Conservation (phyloP, 2,797 vertebrate genomes). For the Enteromius fasciolatus region DNA sequence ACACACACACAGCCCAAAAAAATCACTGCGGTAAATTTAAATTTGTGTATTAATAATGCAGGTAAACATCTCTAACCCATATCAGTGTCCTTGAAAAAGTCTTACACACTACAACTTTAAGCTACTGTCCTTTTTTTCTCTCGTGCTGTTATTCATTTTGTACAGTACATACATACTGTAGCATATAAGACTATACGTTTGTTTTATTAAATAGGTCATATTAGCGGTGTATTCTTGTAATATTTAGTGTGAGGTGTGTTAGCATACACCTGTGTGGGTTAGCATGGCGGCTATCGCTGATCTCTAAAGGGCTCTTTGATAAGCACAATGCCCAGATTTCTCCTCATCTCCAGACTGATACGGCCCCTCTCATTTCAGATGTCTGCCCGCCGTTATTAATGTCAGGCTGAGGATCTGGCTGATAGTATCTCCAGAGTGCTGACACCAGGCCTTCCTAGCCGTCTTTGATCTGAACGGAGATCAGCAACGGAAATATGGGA, state of each 20-base stretch:
- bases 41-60: constrained; percentile 12
- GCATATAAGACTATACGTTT: neutral
- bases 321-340: constrained; percentile 59
- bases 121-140: too few relatives aligned
- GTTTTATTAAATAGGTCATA: neutral
- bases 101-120: neutral
- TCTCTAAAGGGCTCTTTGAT: constrained; percentile 61
- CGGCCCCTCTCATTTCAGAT: constrained; percentile 59
- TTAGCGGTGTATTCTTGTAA: neutral
- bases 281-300: constrained; percentile 29
- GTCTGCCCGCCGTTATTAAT: constrained; percentile 59
- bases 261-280: constrained; percentile 40
- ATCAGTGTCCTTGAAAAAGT: constrained; percentile 21
- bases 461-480: constrained; percentile 53
- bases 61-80: constrained; percentile 17
- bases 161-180: too few relatives aligned
- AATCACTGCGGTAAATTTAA: neutral
- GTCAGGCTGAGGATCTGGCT: constrained; percentile 56
- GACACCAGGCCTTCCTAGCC: constrained; percentile 47
- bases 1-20: neutral
- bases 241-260: constrained; percentile 12
- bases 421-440: constrained; percentile 60
- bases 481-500: constrained; percentile 48
- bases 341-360: constrained; percentile 61
- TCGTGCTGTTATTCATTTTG: neutral